phyloP scores from a whole-genome alignment of 2,888 invertebrate genomes.

The Notodonta dromedarius region DNA sequence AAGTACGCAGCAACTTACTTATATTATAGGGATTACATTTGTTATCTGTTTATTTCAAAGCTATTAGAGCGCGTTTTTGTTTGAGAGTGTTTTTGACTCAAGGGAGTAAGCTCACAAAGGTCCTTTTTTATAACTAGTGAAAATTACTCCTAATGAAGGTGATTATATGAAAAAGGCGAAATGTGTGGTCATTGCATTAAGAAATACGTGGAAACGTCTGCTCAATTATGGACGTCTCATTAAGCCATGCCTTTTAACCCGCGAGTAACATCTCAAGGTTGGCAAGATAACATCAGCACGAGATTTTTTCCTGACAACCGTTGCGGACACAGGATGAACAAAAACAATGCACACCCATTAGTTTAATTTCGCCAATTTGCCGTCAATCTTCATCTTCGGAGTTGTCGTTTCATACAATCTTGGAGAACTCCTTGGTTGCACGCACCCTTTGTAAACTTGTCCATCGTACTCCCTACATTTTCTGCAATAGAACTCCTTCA shows the following conservation, averaged over 20 bases:
- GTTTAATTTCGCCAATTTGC: slow-evolving; percentile 80
- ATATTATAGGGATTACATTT: background rate
- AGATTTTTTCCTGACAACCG: slow-evolving; percentile 48
- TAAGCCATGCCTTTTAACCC: slow-evolving; percentile 42
- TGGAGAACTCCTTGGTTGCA: slow-evolving; percentile 46
- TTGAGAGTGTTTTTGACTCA: background rate
- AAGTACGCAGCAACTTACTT: background rate
- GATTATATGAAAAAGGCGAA: slow-evolving; percentile 16
- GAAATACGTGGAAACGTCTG: slow-evolving; percentile 37
- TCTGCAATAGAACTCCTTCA: slow-evolving; percentile 73
- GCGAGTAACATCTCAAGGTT: slow-evolving; percentile 58
- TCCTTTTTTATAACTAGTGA: background rate
- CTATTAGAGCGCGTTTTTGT: background rate
- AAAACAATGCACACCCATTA: slow-evolving; percentile 68
- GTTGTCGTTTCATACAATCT: slow-evolving; percentile 63
- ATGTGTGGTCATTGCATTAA: slow-evolving; percentile 20
- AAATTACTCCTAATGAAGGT: background rate
- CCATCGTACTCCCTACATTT: slow-evolving; percentile 67
- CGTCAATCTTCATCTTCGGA: slow-evolving; percentile 72
- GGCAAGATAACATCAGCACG: slow-evolving; percentile 57
- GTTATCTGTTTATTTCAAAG: background rate
- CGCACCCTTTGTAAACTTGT: slow-evolving; percentile 47
- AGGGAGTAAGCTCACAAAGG: background rate
- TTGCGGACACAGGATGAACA: slow-evolving; percentile 60
- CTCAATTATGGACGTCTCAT: slow-evolving; percentile 42